Conservation (phyloP, 2,113 vertebrate species). For the Perca schrenkii region DNA sequence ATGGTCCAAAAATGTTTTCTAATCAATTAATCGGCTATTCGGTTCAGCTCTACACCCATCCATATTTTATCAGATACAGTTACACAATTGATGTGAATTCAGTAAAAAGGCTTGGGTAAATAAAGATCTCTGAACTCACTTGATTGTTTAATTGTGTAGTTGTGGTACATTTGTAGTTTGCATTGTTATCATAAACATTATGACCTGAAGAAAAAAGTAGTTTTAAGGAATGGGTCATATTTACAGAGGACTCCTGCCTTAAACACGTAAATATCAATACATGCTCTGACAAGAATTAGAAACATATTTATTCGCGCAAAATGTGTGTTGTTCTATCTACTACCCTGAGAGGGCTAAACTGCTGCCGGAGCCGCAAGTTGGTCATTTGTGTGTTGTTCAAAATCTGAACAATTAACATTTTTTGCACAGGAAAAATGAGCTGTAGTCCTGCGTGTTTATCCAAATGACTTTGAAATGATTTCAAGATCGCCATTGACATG, state of each 20-base stretch:
- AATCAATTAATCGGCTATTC: not conserved
- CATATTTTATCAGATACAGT: not conserved
- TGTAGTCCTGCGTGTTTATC: not conserved
- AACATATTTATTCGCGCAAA: not conserved
- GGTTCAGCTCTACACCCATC: not conserved
- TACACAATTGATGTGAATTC: not conserved
- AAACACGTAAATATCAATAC: not conserved
- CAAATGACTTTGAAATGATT: slow-evolving; percentile 2
- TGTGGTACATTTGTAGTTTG: too few relatives aligned
- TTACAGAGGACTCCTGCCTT: not conserved
- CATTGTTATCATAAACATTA: too few relatives aligned
- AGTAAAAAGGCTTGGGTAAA: too few relatives aligned
- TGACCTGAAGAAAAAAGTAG: too few relatives aligned
- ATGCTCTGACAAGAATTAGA: not conserved
- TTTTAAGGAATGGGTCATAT: not conserved
- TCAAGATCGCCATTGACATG: not conserved
- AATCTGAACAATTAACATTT: not conserved
- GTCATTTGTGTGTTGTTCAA: not conserved
- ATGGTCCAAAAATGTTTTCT: not conserved
- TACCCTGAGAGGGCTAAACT: not conserved
- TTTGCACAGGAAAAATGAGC: not conserved
- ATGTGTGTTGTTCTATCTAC: not conserved
- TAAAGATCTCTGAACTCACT: too few relatives aligned
- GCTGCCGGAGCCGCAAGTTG: not conserved
- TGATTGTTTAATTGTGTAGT: too few relatives aligned